Evolutionary conservation across 2,888 invertebrate genomes (phyloP).

Genomic region (Oscheius sp.): DNA sequence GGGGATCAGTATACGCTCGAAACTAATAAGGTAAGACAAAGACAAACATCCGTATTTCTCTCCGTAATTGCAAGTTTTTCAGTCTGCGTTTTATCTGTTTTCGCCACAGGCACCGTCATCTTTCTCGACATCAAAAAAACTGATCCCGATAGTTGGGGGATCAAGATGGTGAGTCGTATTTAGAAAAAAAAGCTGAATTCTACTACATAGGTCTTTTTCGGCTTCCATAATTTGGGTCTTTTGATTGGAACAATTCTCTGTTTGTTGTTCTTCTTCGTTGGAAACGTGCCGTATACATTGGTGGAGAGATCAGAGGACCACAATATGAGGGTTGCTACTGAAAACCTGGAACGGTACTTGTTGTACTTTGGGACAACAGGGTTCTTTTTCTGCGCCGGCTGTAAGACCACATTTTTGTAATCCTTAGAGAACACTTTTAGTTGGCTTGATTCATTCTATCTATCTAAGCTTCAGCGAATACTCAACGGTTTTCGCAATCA

Average conservation of each 20-base stretch:
- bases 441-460: not conserved
- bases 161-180: not conserved
- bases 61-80: no score
- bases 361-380: constrained; percentile 7
- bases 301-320: not conserved
- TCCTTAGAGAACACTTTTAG: not conserved
- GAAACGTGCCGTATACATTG: no score
- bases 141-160: not conserved
- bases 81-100: no score
- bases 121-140: not conserved
- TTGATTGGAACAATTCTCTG: no score
- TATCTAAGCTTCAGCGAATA: not conserved
- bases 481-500: not conserved
- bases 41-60: no score
- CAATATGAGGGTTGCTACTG: not conserved
- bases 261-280: no score
- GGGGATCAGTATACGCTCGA: no score
- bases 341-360: not conserved
- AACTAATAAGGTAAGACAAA: no score
- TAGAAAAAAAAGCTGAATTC: not conserved
- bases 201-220: no score
- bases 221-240: no score
- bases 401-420: not conserved
- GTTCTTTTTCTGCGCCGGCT: not conserved
- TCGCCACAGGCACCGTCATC: not conserved